phyloP scores from a whole-genome alignment of 2,888 invertebrate species.

The Linnaemya tessellans region DNA sequence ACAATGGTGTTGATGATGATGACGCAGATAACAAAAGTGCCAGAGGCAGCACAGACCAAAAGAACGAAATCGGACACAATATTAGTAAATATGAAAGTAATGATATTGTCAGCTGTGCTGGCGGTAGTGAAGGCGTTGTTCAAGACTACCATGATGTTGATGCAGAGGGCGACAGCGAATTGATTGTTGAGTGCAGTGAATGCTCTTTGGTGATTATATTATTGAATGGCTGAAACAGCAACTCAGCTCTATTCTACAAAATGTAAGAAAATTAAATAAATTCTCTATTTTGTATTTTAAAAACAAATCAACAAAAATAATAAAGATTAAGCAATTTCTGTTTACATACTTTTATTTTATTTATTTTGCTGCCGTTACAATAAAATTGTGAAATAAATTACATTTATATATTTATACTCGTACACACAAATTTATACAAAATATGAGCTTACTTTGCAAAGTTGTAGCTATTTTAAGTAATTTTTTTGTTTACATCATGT shows the following conservation, averaged over 20 bases:
- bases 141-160: conserved; percentile 71
- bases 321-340: conserved; percentile 59
- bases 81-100: conserved; percentile 28
- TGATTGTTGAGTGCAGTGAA: conserved; percentile 87
- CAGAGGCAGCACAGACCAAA: conserved; percentile 52
- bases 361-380: conserved; percentile 33
- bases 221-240: conserved; percentile 76
- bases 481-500: neutral
- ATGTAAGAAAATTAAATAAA: conserved; percentile 44
- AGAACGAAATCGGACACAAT: conserved; percentile 60
- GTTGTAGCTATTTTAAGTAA: conserved; percentile 8
- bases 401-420: neutral
- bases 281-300: conserved; percentile 31
- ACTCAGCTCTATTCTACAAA: conserved; percentile 64
- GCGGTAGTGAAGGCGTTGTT: conserved; percentile 46
- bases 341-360: conserved; percentile 1
- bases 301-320: conserved; percentile 56
- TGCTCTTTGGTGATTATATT: conserved; percentile 88
- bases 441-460: conserved; percentile 29
- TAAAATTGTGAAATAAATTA: conserved; percentile 44
- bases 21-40: conserved; percentile 54
- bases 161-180: conserved; percentile 80
- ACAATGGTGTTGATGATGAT: conserved; percentile 46
- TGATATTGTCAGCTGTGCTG: conserved; percentile 45
- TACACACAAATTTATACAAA: neutral